phyloP scores from a whole-genome alignment of 1,140 invertebrate genomes.

The Apis laboriosa region DNA sequence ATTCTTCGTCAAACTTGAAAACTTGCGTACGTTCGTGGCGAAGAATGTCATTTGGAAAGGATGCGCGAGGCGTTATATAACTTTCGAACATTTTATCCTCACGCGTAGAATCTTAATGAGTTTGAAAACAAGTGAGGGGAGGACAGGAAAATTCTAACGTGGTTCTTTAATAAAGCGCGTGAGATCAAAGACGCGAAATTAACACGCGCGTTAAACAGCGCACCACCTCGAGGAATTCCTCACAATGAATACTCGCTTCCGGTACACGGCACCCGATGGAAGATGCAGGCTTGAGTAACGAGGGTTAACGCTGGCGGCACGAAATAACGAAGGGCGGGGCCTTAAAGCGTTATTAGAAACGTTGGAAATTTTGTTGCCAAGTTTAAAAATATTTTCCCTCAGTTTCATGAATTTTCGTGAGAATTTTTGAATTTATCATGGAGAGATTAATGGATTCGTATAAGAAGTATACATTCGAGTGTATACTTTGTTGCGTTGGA shows the following conservation, averaged over 20 bases:
- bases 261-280: background rate
- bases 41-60: background rate
- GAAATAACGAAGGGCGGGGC: slow-evolving; percentile 29
- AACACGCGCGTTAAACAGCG: background rate
- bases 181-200: slow-evolving; percentile 11
- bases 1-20: background rate
- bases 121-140: background rate
- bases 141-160: background rate
- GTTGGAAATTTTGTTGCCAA: slow-evolving; percentile 12
- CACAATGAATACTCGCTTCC: background rate
- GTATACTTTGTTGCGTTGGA: too few relatives aligned
- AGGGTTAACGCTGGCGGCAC: slow-evolving; percentile 12
- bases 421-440: background rate
- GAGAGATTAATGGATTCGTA: background rate
- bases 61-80: background rate
- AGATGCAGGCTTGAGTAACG: background rate
- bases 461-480: too few relatives aligned
- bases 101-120: too few relatives aligned
- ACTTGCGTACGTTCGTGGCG: background rate
- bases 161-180: background rate
- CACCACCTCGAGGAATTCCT: too few relatives aligned
- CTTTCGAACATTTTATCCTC: background rate
- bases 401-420: too few relatives aligned
- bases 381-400: background rate
- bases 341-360: slow-evolving; percentile 35